Evolutionary conservation across 1,140 invertebrate species (phyloP), one percentile per base, ranked within the genome.

Genomic region (Chironomus tepperi): DNA sequence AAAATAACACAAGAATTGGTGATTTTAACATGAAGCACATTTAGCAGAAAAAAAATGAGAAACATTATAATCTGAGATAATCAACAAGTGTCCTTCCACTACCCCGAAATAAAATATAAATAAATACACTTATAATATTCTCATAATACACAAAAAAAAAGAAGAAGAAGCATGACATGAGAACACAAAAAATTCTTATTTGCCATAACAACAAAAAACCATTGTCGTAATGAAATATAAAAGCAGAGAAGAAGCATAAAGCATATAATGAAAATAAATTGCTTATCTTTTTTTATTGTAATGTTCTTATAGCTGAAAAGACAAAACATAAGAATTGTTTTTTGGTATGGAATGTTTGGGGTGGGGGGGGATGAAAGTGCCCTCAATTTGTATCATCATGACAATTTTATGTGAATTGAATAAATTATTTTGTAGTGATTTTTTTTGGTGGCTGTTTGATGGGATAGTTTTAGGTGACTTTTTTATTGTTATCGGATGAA

Each of bases 201-300:
- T 57, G 47, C 12, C 47, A 57, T 57, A 57, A 57, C 47, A 57
- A 57, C 47, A 57, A 57, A 57, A 57, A 57, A 57, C 47, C 47
- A 57, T 57, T 57, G 47, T 57, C 47, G 47, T 57, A 57, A 57
- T 57, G 47, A 57, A 57, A 57, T 57, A 12, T n/a, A 15, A 57
- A 57, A 57, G n/a, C 5, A 15, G 15, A 15, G 10, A 12, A 12
- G 15, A 57, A 57, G n/a, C 47, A 57, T 57, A 57, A 57, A 57
- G 47, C 47, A 57, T 57, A 12, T 57, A 57, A 57, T 57, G 47
- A 57, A 57, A 57, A 57, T 57, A 57, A 57, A 57, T 57, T 57
- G 47, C 47, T 57, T 57, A 57, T 57, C 47, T 57, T 57, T 57
- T 57, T 57, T 57, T 57, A 57, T 57, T 57, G 47, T 57, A 57